These are phyloP conservation scores for Dicroscelio sp. DNA, from an alignment of 2,888 invertebrate genomes.

Conservation along the genomic window DNA sequence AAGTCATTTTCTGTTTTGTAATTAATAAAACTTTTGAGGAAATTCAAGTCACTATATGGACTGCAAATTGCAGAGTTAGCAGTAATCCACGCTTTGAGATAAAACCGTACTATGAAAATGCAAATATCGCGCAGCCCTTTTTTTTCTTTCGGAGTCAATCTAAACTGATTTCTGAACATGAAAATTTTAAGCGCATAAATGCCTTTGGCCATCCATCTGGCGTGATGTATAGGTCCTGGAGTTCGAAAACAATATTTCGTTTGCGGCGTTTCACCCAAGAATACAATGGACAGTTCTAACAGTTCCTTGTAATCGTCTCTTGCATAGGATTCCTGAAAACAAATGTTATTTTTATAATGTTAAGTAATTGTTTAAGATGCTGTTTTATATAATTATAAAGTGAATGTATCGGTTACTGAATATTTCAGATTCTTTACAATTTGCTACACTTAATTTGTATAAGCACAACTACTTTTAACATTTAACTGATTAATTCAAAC, in stretches of 20 bases:
- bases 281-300: too few relatives aligned
- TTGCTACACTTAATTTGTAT: too few relatives aligned
- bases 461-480: too few relatives aligned
- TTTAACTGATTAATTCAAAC: too few relatives aligned
- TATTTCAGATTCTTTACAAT: too few relatives aligned
- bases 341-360: too few relatives aligned
- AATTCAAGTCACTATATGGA: background rate
- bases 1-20: background rate
- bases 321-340: too few relatives aligned
- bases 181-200: slow-evolving; percentile 33
- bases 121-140: background rate
- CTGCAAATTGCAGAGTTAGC: background rate
- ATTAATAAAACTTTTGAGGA: background rate
- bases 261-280: background rate
- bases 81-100: background rate
- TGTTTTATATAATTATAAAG: too few relatives aligned
- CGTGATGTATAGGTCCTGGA: slow-evolving; percentile 19
- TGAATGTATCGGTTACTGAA: too few relatives aligned
- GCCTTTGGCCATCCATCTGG: slow-evolving; percentile 17
- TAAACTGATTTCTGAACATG: background rate
- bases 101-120: background rate
- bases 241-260: background rate
- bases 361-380: too few relatives aligned
- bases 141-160: background rate
- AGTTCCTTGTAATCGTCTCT: too few relatives aligned